Percentiles rank a stretch among this genome's conserved stretches.
Conservation (phyloP, 2,113 vertebrate genomes). For the Lepidiolamprologus cunningtoni region DNA sequence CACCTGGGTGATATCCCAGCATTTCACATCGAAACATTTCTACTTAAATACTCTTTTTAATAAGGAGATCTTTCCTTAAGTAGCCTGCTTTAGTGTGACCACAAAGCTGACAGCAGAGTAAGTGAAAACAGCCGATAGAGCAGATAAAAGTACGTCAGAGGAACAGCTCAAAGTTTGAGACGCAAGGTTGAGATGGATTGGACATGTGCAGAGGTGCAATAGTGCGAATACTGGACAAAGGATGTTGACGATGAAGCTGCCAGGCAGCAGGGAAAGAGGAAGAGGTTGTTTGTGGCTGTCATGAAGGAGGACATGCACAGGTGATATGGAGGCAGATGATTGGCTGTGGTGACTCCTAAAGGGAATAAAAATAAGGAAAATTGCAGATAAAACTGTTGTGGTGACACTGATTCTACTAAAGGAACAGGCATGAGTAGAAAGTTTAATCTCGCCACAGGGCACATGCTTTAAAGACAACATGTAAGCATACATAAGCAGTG, state of each 20-base stretch:
- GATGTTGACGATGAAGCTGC: neutral
- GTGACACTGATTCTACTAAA: neutral
- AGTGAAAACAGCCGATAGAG: neutral
- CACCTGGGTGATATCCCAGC: neutral
- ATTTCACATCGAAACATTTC: neutral
- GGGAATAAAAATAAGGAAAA: neutral
- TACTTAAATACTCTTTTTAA: neutral
- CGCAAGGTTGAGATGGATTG: neutral
- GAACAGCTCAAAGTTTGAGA: neutral
- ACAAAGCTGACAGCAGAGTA: neutral
- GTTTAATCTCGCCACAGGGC: neutral
- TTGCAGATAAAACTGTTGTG: neutral
- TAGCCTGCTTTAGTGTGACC: neutral
- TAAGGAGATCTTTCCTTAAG: neutral
- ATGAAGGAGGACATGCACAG: neutral
- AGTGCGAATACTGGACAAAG: neutral
- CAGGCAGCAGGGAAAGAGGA: neutral
- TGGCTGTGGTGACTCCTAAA: fast-evolving
- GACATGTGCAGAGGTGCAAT: neutral
- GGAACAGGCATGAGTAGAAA: neutral
- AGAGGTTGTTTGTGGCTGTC: fast-evolving
- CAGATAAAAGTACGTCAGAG: neutral
- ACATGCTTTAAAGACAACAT: neutral
- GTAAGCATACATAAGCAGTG: neutral
- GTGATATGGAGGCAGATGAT: neutral